These are phyloP conservation scores for Empis livida DNA, from an alignment of 2,888 invertebrate species.

Conservation along the genomic window DNA sequence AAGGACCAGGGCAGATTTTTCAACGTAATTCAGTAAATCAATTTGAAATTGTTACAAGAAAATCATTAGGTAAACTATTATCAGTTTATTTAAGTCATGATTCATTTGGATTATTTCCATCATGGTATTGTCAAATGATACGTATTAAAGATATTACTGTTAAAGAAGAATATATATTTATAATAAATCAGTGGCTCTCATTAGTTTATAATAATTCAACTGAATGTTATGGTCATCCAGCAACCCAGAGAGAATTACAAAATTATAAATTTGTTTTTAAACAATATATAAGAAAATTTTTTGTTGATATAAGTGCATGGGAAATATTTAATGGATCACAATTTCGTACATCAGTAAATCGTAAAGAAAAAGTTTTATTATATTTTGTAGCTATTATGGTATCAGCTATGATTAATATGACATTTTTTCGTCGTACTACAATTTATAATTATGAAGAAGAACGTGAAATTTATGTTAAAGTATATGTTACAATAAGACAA, in stretches of 20 bases:
- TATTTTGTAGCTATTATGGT: conserved; percentile 2
- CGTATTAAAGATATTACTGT: conserved; percentile 12
- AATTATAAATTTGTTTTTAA: conserved; percentile 4
- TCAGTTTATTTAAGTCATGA: conserved; percentile 15
- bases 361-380: conserved; percentile 7
- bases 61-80: conserved; percentile 8
- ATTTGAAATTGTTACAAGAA: conserved; percentile 3
- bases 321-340: conserved; percentile 2
- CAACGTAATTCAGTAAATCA: conserved; percentile 2
- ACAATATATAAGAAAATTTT: conserved; percentile 3
- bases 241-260: conserved; percentile 1
- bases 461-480: conserved; percentile 4
- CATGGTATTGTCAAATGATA: conserved; percentile 20
- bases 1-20: background rate
- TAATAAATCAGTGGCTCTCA: conserved; percentile 15
- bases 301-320: conserved; percentile 1
- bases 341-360: conserved; percentile 2
- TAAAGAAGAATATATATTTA: conserved; percentile 10
- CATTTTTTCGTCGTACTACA: conserved; percentile 7
- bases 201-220: conserved; percentile 2
- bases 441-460: conserved; percentile 9
- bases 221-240: background rate
- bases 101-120: conserved; percentile 18
- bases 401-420: conserved; percentile 4
- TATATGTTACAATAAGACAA: background rate